phyloP scores from a whole-genome alignment of 2,888 invertebrate genomes.

The Stictocephala bisonia region DNA sequence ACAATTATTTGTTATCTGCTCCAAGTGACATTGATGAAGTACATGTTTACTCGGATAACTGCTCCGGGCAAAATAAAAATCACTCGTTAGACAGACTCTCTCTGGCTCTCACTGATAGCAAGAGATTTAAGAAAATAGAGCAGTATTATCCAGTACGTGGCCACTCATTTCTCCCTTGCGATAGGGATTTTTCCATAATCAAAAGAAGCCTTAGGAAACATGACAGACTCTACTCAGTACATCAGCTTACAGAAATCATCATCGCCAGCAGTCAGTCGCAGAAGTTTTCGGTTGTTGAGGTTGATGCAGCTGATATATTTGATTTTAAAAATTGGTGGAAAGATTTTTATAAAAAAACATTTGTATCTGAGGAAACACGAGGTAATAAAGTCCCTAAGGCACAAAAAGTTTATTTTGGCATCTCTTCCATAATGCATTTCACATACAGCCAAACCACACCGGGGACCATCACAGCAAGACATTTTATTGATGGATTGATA shows the following conservation, averaged over 20 bases:
- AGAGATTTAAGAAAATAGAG: constrained; percentile 48
- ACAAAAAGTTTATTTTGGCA: too few relatives aligned
- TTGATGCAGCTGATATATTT: constrained; percentile 39
- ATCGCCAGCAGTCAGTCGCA: neutral
- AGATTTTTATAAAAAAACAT: too few relatives aligned
- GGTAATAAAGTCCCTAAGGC: too few relatives aligned
- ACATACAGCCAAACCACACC: too few relatives aligned
- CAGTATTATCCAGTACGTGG: constrained; percentile 51
- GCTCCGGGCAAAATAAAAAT: constrained; percentile 59
- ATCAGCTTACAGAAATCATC: constrained; percentile 46
- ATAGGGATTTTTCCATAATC: constrained; percentile 32
- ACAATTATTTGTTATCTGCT: constrained; percentile 37
- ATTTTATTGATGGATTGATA: too few relatives aligned
- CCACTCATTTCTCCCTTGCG: constrained; percentile 30
- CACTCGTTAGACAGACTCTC: constrained; percentile 47
- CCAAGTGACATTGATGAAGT: constrained; percentile 42
- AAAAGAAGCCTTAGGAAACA: constrained; percentile 21
- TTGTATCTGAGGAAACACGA: too few relatives aligned
- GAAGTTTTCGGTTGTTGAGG: constrained; percentile 49
- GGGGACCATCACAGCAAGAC: too few relatives aligned
- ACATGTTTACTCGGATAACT: constrained; percentile 58
- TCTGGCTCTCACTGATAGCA: constrained; percentile 48
- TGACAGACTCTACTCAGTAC: constrained; percentile 47
- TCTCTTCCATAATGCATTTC: too few relatives aligned
- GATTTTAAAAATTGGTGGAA: constrained; percentile 53